These are phyloP conservation scores for Falco punctatus DNA, from an alignment of 2,113 vertebrate species.

Conservation along the genomic window DNA sequence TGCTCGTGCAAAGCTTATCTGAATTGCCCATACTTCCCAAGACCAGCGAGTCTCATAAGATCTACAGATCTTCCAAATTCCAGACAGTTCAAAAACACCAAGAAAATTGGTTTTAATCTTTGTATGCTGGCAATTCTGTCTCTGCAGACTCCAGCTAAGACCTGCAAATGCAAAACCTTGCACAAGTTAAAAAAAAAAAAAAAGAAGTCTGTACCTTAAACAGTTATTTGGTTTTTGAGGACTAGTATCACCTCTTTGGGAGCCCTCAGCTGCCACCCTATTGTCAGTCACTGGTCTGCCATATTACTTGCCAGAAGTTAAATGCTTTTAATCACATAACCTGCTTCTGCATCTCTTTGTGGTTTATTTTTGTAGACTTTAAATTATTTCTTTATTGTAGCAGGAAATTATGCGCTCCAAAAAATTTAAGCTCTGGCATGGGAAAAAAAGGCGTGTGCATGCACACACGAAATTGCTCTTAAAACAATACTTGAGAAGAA, in stretches of 20 bases:
- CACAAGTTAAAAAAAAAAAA: not conserved
- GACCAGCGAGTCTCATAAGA: not conserved
- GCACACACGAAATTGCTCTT: not conserved
- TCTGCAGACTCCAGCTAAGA: not conserved
- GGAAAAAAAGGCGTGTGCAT: not conserved
- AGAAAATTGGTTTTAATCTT: not conserved
- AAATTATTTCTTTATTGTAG: not conserved
- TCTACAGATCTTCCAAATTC: not conserved
- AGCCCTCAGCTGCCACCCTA: not conserved
- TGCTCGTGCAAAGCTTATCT: constrained; percentile 42
- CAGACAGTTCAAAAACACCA: not conserved
- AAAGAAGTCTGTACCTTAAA: not conserved
- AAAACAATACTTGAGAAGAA: not conserved
- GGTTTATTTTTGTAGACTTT: not conserved
- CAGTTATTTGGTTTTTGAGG: not conserved
- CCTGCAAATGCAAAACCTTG: not conserved
- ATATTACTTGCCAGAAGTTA: not conserved
- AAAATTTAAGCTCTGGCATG: not conserved
- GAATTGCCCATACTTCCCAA: not conserved
- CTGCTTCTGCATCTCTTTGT: not conserved
- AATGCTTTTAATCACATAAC: not conserved
- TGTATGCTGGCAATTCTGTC: not conserved
- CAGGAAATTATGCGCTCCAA: not conserved
- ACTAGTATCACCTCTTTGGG: not conserved
- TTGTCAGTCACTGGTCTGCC: not conserved